These are phyloP conservation scores for Cottoperca gobio DNA, from an alignment of 2,797 vertebrate genomes.

Conservation along the genomic window DNA sequence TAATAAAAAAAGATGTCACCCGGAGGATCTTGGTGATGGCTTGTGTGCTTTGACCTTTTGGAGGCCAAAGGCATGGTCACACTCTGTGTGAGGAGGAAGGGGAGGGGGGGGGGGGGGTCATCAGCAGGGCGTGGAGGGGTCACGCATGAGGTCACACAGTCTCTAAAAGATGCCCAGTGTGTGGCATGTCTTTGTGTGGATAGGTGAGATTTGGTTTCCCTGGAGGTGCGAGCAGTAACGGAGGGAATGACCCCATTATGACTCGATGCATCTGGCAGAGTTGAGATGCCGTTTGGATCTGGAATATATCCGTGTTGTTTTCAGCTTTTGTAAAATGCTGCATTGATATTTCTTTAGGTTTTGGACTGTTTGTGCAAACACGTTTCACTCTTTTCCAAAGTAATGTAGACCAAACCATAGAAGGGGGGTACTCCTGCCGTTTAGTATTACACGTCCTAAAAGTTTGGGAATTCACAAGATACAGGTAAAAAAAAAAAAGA, in stretches of 20 bases:
- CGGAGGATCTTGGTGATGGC: constrained; percentile 56
- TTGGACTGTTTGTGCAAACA: no score
- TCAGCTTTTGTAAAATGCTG: no score
- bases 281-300: constrained; percentile 6
- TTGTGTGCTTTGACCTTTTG: constrained; percentile 70
- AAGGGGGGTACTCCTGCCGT: no score
- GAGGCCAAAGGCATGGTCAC: constrained; percentile 83
- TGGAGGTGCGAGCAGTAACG: constrained; percentile 61
- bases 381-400: no score
- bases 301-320: no score
- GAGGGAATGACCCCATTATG: constrained; percentile 59
- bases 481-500: neutral
- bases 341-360: no score
- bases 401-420: no score
- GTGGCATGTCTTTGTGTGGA: constrained; percentile 77
- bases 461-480: neutral
- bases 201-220: constrained; percentile 76
- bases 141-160: constrained; percentile 61
- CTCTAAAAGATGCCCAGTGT: constrained; percentile 73
- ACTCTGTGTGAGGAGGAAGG: constrained; percentile 18
- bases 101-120: constrained; percentile 61
- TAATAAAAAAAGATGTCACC: constrained; percentile 70
- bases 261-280: constrained; percentile 43
- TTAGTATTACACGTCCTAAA: neutral
- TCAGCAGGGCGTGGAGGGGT: constrained; percentile 70